These are phyloP conservation scores for Siniperca obscura DNA, from an alignment of 2,797 vertebrate genomes.

Conservation along the genomic window DNA sequence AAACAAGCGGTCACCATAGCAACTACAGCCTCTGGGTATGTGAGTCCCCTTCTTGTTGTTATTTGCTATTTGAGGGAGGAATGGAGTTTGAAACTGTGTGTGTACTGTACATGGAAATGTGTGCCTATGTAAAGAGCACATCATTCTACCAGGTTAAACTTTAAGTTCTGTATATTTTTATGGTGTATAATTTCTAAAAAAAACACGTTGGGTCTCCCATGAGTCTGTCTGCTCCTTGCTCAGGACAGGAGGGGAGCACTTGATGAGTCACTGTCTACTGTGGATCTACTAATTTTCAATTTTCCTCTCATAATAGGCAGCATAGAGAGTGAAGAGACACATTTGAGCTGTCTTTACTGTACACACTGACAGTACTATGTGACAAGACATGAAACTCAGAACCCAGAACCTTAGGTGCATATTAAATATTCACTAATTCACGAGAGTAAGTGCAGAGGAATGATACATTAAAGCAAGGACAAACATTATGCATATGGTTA, in stretches of 20 bases:
- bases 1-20: slow-evolving; percentile 80
- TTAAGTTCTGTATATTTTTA: slow-evolving; percentile 29
- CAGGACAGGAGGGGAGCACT: slow-evolving; percentile 20
- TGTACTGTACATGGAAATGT: slow-evolving; percentile 16
- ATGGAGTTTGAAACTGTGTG: slow-evolving; percentile 40
- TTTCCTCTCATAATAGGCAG: slow-evolving; percentile 41
- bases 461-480: not conserved
- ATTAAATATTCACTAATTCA: not conserved
- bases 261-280: slow-evolving; percentile 70
- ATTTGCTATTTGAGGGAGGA: slow-evolving; percentile 68
- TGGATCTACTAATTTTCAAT: slow-evolving; percentile 29
- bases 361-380: not conserved
- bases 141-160: slow-evolving; percentile 7
- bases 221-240: slow-evolving; percentile 42
- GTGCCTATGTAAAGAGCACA: slow-evolving; percentile 42
- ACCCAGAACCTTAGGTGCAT: not conserved
- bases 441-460: not conserved
- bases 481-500: slow-evolving; percentile 55
- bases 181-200: slow-evolving; percentile 39
- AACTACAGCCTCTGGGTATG: slow-evolving; percentile 62
- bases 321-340: slow-evolving; percentile 23
- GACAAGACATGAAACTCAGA: not conserved
- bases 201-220: slow-evolving; percentile 45
- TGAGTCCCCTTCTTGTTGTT: slow-evolving; percentile 59
- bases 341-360: not conserved